Evolutionary conservation across 2,888 invertebrate genomes (phyloP), one percentile per base, ranked within the genome.

Genomic region (Trichopria drosophilae): DNA sequence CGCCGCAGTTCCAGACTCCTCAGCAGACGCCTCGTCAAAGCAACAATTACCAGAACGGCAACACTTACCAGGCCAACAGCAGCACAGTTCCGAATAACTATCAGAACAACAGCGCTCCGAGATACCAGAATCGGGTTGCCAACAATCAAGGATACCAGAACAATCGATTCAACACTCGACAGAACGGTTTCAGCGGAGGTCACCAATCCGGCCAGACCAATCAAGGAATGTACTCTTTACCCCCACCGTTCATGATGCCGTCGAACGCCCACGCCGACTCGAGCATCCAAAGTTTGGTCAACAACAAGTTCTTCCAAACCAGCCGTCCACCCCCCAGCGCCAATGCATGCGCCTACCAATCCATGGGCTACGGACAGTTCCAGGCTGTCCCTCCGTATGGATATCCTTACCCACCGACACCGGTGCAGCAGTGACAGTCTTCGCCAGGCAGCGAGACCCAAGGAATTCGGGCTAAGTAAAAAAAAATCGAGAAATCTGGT

Each of bases 251-350:
- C 55, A 78, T 80, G 71, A 79, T 80, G 76, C 77, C 77, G 47
- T 59, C 67, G 3, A 75, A 75, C 29, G 67, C 74, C n/a, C 72
- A 69, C 3, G 69, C 66, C 32, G 76, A 76, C 46, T 79, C 80
- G 42, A 78, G 78, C 34, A 79, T 81, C 56, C 81, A 81, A 61
- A 79, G 78, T 32, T 73, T 82, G 60, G 77, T 81, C 22, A 75
- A 84, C 69, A 86, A 84, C 73, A 88, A 87, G 73, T 87, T 84
- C 80, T 87, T 87, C 79, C 87, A 87, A 63, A 83, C 84, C 12
- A 83, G 82, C 57, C 78, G 80, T 49, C 76, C 81, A 46, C 79
- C 81, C n/a, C 76, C 76, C 26, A 77, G 77, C 24, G 76, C 79
- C 35, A 81, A 81, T 57, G 80, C 81, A 4, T 82, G 82, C 66